phyloP scores from a whole-genome alignment of 1,140 invertebrate genomes.

The Caenorhabditis inopinata region DNA sequence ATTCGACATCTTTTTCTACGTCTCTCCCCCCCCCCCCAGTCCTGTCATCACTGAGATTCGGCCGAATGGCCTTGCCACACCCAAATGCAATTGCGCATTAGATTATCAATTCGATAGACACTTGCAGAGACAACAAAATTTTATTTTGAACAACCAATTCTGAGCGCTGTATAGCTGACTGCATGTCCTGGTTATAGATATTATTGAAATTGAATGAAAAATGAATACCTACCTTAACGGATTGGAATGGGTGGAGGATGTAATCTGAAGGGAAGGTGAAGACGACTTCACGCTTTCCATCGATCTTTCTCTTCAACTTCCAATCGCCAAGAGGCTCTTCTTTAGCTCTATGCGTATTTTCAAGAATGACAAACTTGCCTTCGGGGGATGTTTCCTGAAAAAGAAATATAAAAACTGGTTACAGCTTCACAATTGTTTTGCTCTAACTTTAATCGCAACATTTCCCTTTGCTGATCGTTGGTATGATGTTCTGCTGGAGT shows the following conservation, averaged over 20 bases:
- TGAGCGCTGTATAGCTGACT: slow-evolving; percentile 4
- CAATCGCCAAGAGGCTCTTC: slow-evolving; percentile 65
- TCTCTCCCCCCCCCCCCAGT: not conserved
- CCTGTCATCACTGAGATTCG: not conserved
- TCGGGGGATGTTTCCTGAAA: slow-evolving; percentile 47
- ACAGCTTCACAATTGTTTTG: slow-evolving; percentile 43
- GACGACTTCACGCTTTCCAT: slow-evolving; percentile 62
- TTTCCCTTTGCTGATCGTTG: slow-evolving; percentile 69
- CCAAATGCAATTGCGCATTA: slow-evolving; percentile 1
- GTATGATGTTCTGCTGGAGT: slow-evolving; percentile 70
- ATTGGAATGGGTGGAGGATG: slow-evolving; percentile 59
- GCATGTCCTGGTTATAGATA: not conserved
- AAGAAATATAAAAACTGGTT: not conserved
- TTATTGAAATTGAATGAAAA: not conserved
- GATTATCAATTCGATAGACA: slow-evolving; percentile 13
- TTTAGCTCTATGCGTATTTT: slow-evolving; percentile 64
- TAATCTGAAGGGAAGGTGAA: slow-evolving; percentile 65
- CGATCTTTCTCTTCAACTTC: slow-evolving; percentile 65
- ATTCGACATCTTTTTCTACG: not conserved
- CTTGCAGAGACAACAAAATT: not conserved
- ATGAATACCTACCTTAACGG: slow-evolving; percentile 54
- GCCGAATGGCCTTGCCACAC: slow-evolving; percentile 19
- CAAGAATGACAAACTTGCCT: slow-evolving; percentile 55
- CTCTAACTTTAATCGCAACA: slow-evolving; percentile 58
- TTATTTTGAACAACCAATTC: slow-evolving; percentile 25